A percentile compares a stretch with the other conserved stretches of the same genome.
Conservation (phyloP, 2,113 vertebrate species). For the Thymallus thymallus region DNA sequence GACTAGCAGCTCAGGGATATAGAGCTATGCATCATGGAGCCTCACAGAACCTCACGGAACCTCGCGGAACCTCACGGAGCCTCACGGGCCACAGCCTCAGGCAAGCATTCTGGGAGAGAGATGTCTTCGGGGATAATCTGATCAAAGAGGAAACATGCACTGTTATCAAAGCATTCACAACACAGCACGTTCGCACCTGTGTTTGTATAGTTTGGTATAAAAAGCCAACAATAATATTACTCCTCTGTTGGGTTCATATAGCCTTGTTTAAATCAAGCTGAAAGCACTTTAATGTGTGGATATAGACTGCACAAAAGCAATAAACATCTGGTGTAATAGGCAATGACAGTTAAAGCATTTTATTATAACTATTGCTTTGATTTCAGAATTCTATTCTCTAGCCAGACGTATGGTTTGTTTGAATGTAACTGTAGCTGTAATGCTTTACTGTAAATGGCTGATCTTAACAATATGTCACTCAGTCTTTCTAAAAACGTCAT, state of each 20-base stretch:
- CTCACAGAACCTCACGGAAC: conserved; percentile 10
- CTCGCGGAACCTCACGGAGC: conserved; percentile 37
- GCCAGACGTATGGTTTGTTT: too few species aligned
- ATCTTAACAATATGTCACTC: too few species aligned
- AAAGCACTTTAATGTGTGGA: conserved; percentile 14
- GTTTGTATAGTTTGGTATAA: conserved; percentile 58
- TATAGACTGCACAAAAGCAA: background rate
- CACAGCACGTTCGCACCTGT: conserved; percentile 29
- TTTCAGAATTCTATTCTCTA: too few species aligned
- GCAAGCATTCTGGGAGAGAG: conserved; percentile 59
- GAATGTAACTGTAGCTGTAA: too few species aligned
- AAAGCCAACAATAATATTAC: conserved; percentile 49
- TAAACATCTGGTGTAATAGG: background rate
- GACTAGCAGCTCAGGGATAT: conserved; percentile 62
- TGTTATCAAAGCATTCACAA: conserved; percentile 58
- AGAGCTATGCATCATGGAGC: conserved; percentile 42
- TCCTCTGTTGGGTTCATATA: conserved; percentile 17
- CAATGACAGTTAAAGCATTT: too few species aligned
- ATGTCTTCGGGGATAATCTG: conserved; percentile 61
- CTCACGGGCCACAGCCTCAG: conserved; percentile 51
- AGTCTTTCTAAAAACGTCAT: too few species aligned
- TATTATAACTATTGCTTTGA: too few species aligned
- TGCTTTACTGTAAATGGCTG: too few species aligned
- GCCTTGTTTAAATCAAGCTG: conserved; percentile 17
- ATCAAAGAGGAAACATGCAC: conserved; percentile 57